Evolutionary conservation across 2,888 invertebrate species (phyloP).

Genomic region (Zhuqinia jingwanae): DNA sequence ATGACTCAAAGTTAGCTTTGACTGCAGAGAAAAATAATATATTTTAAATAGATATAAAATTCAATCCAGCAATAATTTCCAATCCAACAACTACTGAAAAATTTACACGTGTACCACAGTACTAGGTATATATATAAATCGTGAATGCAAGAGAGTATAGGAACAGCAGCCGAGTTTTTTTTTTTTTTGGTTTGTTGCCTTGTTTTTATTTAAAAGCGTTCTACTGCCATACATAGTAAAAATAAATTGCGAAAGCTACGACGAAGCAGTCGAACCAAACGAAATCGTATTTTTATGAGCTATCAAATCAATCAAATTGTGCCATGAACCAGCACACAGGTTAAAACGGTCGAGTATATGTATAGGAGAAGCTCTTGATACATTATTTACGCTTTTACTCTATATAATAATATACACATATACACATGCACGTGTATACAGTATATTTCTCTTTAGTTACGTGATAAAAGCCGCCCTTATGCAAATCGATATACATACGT

Average conservation of each 20-base stretch:
- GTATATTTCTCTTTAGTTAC: constrained; percentile 1
- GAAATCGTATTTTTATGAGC: constrained; percentile 40
- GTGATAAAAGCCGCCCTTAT: constrained; percentile 5
- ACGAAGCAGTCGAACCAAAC: not conserved
- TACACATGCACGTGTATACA: constrained; percentile 24
- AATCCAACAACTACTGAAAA: too few species aligned
- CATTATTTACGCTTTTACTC: too few species aligned
- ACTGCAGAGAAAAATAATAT: too few species aligned
- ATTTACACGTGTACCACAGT: too few species aligned
- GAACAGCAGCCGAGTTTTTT: too few species aligned
- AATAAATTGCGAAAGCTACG: constrained; percentile 23
- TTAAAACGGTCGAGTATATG: constrained; percentile 7
- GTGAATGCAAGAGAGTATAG: too few species aligned
- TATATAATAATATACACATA: not conserved
- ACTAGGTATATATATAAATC: too few species aligned
- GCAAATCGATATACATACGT: too few species aligned
- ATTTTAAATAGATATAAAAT: too few species aligned
- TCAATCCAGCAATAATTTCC: too few species aligned
- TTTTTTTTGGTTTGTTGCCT: too few species aligned
- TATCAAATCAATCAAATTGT: constrained; percentile 49
- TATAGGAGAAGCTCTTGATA: not conserved
- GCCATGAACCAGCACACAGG: constrained; percentile 10
- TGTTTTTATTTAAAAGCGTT: not conserved
- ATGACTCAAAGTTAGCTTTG: too few species aligned
- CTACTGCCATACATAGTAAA: constrained; percentile 21